Base-by-base conservation (phyloP, 2,113 vertebrate genomes). In the Notechis scutatus region DNA sequence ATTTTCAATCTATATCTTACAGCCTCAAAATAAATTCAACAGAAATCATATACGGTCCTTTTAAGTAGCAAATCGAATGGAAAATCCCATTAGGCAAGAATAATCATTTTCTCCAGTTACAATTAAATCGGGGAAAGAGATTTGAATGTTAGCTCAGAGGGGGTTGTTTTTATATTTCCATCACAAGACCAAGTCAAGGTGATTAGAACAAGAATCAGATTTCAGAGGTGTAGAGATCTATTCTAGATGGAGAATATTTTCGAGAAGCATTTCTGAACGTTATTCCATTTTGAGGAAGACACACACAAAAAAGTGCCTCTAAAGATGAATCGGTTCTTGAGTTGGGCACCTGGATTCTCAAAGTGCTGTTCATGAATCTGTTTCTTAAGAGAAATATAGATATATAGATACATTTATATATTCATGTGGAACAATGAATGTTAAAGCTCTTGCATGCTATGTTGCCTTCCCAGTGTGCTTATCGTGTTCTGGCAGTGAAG, bases 401-500 rank as follows among this genome's bases (percentile, higher is more conserved):
- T 56, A 59, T 59, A 18, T 14, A 14, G 14, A 39, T 42, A 52
- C 61, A 29, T 59, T 20, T 39, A 20, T 50, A 29, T 42, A 18
- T 89, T 39, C 81, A 57, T 47, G 55, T 94, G 87, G 95, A 94
- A 96, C 93, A 92, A 95, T 95, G 97, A 97, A 97, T 98, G 97
- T 97, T 97, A 93, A 94, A 96, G 97, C 97, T 97, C 47, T 59
- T 98, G 98, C 98, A 98, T 98, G 98, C 96, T 9, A 93, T 97
- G 94, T 96, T 97, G 97, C 97, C 97, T 96, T 94, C 69, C 45
- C 88, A 89, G 95, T 96, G 93, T 97, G 97, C 97, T 98, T 98
- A 96, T 98, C 98, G 96, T 81, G 74, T 96, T 97, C 93, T 97
- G 96, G 95, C 97, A 95, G 96, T 97, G 97, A 97, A 95, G 95